These are phyloP conservation scores for Premnoplex brunnescens DNA, from an alignment of 2,797 vertebrate species.

Conservation along the genomic window DNA sequence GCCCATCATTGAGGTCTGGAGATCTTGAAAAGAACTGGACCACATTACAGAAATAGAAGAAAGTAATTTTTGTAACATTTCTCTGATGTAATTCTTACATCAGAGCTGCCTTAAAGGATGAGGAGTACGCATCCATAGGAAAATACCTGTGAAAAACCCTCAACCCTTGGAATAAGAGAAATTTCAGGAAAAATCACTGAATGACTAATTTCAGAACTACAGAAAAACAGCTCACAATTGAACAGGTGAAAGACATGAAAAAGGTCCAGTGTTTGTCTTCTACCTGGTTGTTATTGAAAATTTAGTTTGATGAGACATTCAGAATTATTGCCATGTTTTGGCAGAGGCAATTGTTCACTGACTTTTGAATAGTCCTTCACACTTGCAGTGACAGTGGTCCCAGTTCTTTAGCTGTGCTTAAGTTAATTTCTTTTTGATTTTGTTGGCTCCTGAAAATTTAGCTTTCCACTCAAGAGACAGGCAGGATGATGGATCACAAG, in stretches of 20 bases:
- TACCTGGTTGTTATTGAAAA: background rate
- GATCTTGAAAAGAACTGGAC: background rate
- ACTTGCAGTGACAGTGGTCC: fast-evolving
- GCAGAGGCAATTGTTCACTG: background rate
- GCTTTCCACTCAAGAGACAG: background rate
- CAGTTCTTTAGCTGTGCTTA: background rate
- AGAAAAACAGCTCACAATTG: background rate
- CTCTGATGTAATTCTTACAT: background rate
- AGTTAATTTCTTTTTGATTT: background rate
- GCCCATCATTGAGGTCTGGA: background rate
- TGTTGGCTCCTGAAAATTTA: background rate
- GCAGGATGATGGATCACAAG: background rate
- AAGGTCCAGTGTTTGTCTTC: background rate
- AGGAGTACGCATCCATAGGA: background rate
- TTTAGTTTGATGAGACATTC: background rate
- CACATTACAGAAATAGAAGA: background rate
- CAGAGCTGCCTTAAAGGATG: background rate
- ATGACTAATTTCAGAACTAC: background rate
- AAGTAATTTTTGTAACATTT: background rate
- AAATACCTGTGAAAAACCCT: background rate
- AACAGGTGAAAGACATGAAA: background rate
- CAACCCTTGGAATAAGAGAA: background rate
- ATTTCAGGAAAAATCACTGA: background rate
- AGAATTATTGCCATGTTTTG: background rate
- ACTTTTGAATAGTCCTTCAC: background rate